Percentiles rank a stretch among this genome's conserved stretches.
phyloP scores from a whole-genome alignment of 2,113 vertebrate species.

The Girardinichthys multiradiatus region DNA sequence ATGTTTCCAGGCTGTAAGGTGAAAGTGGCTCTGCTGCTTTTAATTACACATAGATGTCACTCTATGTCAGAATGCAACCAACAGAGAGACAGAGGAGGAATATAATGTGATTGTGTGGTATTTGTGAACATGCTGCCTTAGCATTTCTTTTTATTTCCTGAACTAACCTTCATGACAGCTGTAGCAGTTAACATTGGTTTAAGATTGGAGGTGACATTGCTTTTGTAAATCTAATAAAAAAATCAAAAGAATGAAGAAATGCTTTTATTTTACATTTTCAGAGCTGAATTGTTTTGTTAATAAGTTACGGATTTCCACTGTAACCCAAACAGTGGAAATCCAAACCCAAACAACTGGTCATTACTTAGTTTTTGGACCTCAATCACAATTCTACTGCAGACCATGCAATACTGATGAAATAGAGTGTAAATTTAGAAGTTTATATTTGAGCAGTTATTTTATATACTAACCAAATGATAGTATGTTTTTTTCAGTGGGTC shows the following conservation, averaged over 20 bases:
- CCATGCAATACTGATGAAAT: not conserved
- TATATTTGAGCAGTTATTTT: no score
- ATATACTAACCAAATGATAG: no score
- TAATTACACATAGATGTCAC: slow-evolving; percentile 64
- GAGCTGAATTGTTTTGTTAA: not conserved
- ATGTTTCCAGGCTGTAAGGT: slow-evolving; percentile 67
- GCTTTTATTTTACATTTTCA: not conserved
- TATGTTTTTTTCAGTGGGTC: no score
- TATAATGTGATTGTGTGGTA: not conserved
- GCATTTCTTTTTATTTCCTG: not conserved
- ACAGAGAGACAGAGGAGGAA: not conserved
- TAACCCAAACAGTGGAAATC: no score
- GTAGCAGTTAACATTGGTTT: not conserved
- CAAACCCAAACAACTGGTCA: no score
- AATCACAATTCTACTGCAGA: not conserved
- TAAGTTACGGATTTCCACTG: not conserved
- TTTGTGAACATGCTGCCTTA: not conserved
- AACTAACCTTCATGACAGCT: not conserved
- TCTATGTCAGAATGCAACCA: slow-evolving; percentile 15
- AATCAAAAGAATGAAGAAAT: not conserved
- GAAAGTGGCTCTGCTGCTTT: slow-evolving; percentile 52
- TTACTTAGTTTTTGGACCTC: not conserved
- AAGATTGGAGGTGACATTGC: not conserved
- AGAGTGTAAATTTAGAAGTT: not conserved
- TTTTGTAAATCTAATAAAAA: no score